Evolutionary conservation across 2,113 vertebrate species (phyloP).

Genomic region (Cyanoliseus patagonus): DNA sequence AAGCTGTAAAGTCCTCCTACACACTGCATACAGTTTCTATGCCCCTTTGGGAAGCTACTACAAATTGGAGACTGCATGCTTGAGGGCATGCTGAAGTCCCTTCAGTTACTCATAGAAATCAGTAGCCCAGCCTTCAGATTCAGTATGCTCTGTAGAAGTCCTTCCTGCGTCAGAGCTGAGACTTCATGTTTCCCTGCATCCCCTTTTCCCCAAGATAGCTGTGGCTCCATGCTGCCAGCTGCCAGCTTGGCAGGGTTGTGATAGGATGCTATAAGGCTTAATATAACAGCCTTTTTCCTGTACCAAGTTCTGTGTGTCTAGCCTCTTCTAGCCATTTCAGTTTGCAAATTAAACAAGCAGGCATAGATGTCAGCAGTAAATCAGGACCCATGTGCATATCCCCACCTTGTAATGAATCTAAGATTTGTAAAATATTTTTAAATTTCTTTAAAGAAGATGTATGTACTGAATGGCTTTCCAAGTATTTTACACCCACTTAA

Average conservation of each 20-base stretch:
- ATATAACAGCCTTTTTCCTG: neutral
- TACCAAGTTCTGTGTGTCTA: neutral
- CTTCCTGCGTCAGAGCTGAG: rapidly evolving
- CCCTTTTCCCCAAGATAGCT: neutral
- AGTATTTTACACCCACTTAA: neutral
- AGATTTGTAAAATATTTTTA: neutral
- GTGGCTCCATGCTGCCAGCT: neutral
- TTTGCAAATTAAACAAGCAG: neutral
- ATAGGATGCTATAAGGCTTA: neutral
- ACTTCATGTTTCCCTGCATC: neutral
- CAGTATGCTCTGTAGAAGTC: rapidly evolving
- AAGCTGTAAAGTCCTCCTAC: neutral
- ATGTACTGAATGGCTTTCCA: neutral
- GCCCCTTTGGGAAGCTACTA: neutral
- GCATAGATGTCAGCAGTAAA: neutral
- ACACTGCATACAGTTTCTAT: rapidly evolving
- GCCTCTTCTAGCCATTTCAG: neutral
- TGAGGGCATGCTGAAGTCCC: neutral
- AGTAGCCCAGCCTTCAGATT: neutral
- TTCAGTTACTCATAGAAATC: neutral
- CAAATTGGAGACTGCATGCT: neutral
- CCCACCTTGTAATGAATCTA: neutral
- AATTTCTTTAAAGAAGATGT: neutral
- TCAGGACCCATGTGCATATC: neutral
- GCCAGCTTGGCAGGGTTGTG: neutral